Percentiles rank a stretch among this genome's conserved stretches.
phyloP scores from a whole-genome alignment of 2,113 vertebrate species.

The Spheniscus mendiculus region DNA sequence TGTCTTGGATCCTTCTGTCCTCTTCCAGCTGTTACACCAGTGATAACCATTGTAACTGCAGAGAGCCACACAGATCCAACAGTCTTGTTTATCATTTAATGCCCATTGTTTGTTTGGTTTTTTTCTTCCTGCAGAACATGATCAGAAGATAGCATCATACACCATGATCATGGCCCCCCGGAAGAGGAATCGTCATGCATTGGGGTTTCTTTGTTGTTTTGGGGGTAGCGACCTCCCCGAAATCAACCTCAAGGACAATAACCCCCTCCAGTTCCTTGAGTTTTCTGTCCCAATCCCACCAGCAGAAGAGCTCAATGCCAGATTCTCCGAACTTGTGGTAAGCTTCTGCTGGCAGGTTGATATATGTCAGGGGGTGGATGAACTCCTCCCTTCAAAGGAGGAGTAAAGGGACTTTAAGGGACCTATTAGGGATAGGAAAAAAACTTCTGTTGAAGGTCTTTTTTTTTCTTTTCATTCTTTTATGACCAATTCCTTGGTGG shows the following conservation, averaged over 20 bases:
- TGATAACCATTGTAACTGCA: background rate
- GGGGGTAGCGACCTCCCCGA: conserved; percentile 88
- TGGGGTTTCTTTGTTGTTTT: conserved; percentile 96
- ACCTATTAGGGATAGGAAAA: background rate
- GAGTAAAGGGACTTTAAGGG: background rate
- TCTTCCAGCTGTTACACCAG: background rate
- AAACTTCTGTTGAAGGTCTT: background rate
- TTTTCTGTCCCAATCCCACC: conserved; percentile 93
- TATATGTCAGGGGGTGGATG: background rate
- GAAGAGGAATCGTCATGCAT: conserved; percentile 91
- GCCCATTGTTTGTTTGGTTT: background rate
- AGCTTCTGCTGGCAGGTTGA: conserved; percentile 66
- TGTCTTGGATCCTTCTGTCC: background rate
- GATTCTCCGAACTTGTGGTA: conserved; percentile 96
- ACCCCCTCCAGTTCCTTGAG: conserved; percentile 92
- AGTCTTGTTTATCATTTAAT: background rate
- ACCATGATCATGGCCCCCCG: conserved; percentile 89
- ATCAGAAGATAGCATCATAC: conserved; percentile 86
- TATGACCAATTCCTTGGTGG: background rate
- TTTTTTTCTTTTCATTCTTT: background rate
- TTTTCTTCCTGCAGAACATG: conserved; percentile 77
- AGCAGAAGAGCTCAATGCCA: conserved; percentile 90
- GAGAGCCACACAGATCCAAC: background rate
- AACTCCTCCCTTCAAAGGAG: background rate
- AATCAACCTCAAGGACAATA: conserved; percentile 95